These are phyloP conservation scores for Diploscapter pachys DNA, from an alignment of 1,140 invertebrate species.

Conservation along the genomic window DNA sequence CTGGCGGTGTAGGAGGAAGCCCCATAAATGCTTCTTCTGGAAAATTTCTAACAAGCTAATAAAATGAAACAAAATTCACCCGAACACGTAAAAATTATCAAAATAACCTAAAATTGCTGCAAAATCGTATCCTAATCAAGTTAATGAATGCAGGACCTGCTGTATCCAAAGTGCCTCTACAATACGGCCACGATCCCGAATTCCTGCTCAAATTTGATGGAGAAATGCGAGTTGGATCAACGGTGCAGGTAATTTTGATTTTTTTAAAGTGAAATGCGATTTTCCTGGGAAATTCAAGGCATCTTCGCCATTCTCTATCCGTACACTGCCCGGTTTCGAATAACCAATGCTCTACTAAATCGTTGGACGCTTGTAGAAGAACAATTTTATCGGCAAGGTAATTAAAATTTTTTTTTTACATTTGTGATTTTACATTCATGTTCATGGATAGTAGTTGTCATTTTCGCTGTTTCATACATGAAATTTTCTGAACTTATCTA, in stretches of 20 bases:
- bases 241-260: constrained; percentile 6
- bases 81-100: too few species aligned
- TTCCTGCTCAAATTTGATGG: constrained; percentile 15
- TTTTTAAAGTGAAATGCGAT: background rate
- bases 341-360: constrained; percentile 15
- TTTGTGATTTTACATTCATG: too few species aligned
- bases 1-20: background rate
- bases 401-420: too few species aligned
- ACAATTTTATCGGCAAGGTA: constrained; percentile 21
- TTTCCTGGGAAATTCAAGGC: background rate
- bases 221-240: constrained; percentile 11
- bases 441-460: too few species aligned
- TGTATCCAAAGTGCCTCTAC: constrained; percentile 28
- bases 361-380: constrained; percentile 22
- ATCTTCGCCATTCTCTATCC: constrained; percentile 8
- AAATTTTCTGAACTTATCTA: too few species aligned
- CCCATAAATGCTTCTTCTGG: background rate
- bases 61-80: too few species aligned
- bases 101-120: too few species aligned
- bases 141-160: constrained; percentile 20
- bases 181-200: constrained; percentile 5
- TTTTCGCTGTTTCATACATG: too few species aligned
- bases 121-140: background rate
- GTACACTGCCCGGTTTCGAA: constrained; percentile 16
- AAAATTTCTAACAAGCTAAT: background rate